Base-by-base conservation (phyloP, 1,140 invertebrate genomes). In the Archivesica marissinica region DNA sequence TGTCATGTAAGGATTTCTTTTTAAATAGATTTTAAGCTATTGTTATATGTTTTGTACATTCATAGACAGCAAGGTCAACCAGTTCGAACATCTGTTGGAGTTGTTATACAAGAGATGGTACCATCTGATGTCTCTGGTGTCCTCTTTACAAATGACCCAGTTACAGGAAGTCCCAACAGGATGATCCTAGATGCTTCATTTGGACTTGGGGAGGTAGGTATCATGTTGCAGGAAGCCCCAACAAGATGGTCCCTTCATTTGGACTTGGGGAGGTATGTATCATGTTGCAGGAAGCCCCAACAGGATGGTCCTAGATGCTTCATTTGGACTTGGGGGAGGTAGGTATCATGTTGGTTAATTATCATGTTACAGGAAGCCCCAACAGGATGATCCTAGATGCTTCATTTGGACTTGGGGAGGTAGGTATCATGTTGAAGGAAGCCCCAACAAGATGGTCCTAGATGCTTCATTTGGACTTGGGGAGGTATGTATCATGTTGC, bases 51-150 rank as follows among this genome's bases (percentile, higher is more conserved):
- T 23, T 20, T 35, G 7, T 64, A 64, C 59, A 79, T 25, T 78
- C n/a, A 25, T 28, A 96, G 96, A 90, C 95, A 96, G 87, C 95
- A 96, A 89, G 96, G 97, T 0, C 95, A 97, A 89, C 92, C 94
- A 15, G 93, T 97, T 47, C 93, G 95, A 54, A 94, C 95, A 3
- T 94, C 95, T 23, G 97, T 97, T 95, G 97, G 95, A 1, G 97
- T 98, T n/a, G 97, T 97, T 20, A 94, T 98, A 6, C 97, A 98
- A 92, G 95, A 95, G 89, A 96, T 98, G 96, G 96, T 97, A 17
- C 88, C 94, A 33, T 95, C 97, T 11, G 95, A 96, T 52, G 93
- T 95, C 0, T 96, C 97, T 20, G 93, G 97, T 13, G 97, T 98
- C 0, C 93, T 98, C 91, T 98, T 98, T 92, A 97, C 97, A 0